Percentiles rank a stretch among this genome's conserved stretches.
phyloP scores from a whole-genome alignment of 2,797 vertebrate species.

The Fistularia tabacaria region DNA sequence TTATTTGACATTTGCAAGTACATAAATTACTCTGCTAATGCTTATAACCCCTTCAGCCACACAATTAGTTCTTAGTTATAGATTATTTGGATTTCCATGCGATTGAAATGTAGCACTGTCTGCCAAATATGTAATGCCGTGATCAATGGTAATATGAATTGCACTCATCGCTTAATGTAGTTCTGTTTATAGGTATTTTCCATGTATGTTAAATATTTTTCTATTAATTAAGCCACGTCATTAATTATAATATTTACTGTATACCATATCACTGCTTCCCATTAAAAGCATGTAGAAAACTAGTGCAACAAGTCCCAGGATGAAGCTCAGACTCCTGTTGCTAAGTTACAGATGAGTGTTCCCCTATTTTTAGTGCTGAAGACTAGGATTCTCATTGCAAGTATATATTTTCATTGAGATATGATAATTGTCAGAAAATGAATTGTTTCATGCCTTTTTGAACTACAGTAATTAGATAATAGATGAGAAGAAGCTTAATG shows the following conservation, averaged over 20 bases:
- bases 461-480: slow-evolving; percentile 73
- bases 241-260: slow-evolving; percentile 25
- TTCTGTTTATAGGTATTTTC: no score
- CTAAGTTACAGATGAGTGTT: slow-evolving; percentile 81
- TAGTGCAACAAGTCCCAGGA: slow-evolving; percentile 76
- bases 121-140: no score
- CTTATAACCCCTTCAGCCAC: no score
- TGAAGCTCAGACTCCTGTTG: slow-evolving; percentile 78
- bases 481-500: slow-evolving; percentile 63
- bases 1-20: no score
- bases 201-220: slow-evolving; percentile 7
- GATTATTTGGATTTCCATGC: no score
- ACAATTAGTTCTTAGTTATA: no score
- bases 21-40: no score
- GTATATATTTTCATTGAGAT: slow-evolving; percentile 77
- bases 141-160: no score
- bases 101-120: no score
- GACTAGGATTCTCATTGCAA: slow-evolving; percentile 71
- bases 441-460: slow-evolving; percentile 67
- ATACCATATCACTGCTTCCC: slow-evolving; percentile 45
- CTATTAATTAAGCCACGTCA: not conserved
- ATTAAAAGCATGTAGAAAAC: slow-evolving; percentile 61
- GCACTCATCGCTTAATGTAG: no score
- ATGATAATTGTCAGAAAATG: slow-evolving; percentile 74
- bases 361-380: slow-evolving; percentile 80